phyloP scores from a whole-genome alignment of 2,888 invertebrate genomes.

The Biston stratarius region DNA sequence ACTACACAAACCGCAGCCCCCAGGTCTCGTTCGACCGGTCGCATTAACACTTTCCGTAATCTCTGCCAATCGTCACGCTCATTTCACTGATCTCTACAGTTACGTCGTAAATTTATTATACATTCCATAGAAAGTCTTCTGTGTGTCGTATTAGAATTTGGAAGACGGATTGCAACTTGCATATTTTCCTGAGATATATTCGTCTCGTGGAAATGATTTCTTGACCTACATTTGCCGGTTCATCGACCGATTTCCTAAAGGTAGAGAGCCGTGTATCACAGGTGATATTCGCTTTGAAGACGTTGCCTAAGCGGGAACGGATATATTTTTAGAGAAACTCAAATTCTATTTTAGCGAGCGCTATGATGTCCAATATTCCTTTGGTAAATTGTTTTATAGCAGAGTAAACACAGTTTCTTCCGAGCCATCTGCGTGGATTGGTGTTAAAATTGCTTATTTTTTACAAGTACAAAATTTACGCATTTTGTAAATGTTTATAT shows the following conservation, averaged over 20 bases:
- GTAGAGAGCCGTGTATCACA: constrained; percentile 69
- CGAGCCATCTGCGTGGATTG: constrained; percentile 36
- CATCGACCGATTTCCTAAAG: constrained; percentile 78
- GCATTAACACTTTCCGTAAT: constrained; percentile 59
- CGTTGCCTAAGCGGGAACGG: constrained; percentile 65
- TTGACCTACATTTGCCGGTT: constrained; percentile 81
- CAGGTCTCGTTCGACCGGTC: constrained; percentile 49
- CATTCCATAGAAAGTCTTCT: constrained; percentile 35
- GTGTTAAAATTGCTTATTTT: constrained; percentile 36
- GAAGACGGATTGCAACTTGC: constrained; percentile 43
- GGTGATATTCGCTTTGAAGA: constrained; percentile 71
- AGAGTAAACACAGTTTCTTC: constrained; percentile 52
- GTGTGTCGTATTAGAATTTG: constrained; percentile 32
- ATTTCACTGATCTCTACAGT: constrained; percentile 55
- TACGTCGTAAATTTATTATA: constrained; percentile 48
- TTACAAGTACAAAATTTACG: constrained; percentile 33
- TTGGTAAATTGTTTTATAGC: constrained; percentile 60
- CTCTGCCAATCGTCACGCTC: constrained; percentile 57
- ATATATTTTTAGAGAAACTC: constrained; percentile 72
- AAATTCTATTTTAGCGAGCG: constrained; percentile 66
- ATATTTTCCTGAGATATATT: constrained; percentile 61
- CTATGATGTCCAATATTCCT: constrained; percentile 53
- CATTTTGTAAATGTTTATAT: constrained; percentile 14
- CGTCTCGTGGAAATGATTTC: constrained; percentile 65
- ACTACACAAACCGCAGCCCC: constrained; percentile 36